phyloP scores from a whole-genome alignment of 2,113 vertebrate species.

The Xyrauchen texanus region DNA sequence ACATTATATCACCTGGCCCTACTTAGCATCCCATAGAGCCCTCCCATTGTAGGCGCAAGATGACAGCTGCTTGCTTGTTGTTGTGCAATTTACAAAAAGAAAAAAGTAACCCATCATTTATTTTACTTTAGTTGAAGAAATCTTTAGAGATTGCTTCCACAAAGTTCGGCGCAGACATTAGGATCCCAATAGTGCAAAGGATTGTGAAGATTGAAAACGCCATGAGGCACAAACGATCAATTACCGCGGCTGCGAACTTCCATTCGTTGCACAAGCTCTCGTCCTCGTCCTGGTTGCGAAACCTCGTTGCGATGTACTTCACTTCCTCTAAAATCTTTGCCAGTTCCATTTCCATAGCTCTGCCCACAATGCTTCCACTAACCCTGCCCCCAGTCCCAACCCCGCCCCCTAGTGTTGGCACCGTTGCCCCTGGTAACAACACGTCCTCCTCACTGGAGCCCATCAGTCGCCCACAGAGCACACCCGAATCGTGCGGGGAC shows the following conservation, averaged over 20 bases:
- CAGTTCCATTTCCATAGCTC: slow-evolving; percentile 70
- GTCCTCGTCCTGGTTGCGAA: slow-evolving; percentile 88
- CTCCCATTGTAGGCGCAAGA: too few relatives aligned
- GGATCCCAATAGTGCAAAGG: slow-evolving; percentile 94
- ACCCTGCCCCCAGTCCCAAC: too few relatives aligned
- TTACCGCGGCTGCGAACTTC: slow-evolving; percentile 95
- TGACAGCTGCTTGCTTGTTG: too few relatives aligned
- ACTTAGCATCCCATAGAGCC: too few relatives aligned
- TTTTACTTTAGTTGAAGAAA: slow-evolving; percentile 77
- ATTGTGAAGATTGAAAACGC: slow-evolving; percentile 95
- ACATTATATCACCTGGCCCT: too few relatives aligned
- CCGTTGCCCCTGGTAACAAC: slow-evolving; percentile 72
- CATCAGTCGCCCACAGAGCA: slow-evolving; percentile 81
- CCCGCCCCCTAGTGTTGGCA: slow-evolving; percentile 64
- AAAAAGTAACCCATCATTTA: too few relatives aligned
- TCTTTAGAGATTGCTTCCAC: slow-evolving; percentile 96
- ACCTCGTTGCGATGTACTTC: slow-evolving; percentile 87
- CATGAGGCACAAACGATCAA: slow-evolving; percentile 94
- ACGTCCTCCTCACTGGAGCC: slow-evolving; percentile 74
- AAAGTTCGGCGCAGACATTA: slow-evolving; percentile 96
- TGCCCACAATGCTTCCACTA: slow-evolving; percentile 54
- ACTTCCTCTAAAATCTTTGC: slow-evolving; percentile 89
- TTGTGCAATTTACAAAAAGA: too few relatives aligned
- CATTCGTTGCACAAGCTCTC: slow-evolving; percentile 88
- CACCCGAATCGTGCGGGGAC: slow-evolving; percentile 83